Evolutionary conservation across 2,797 vertebrate genomes (phyloP).

Genomic region (Peromyscus nudipes): DNA sequence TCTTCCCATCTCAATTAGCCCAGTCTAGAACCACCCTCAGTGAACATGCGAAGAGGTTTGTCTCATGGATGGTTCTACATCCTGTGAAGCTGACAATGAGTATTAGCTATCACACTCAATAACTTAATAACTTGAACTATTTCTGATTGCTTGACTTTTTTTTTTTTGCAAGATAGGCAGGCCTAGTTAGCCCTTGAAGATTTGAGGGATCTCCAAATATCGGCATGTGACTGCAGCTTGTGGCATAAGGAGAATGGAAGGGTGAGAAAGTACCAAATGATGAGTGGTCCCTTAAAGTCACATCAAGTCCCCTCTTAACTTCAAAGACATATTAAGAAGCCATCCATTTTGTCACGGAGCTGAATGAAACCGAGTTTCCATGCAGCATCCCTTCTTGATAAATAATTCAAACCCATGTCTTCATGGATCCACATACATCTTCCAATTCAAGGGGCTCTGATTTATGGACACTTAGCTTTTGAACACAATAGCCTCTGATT

Average conservation of each 20-base stretch:
- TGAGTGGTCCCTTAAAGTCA: background rate
- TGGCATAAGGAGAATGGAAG: background rate
- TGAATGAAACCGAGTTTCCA: background rate
- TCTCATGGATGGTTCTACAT: background rate
- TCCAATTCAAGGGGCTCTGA: constrained; percentile 47
- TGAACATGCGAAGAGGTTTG: background rate
- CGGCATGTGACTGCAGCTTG: background rate
- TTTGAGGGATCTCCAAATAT: background rate
- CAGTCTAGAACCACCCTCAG: background rate
- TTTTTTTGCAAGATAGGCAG: background rate
- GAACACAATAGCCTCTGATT: constrained; percentile 74
- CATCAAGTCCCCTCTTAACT: background rate
- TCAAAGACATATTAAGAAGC: background rate
- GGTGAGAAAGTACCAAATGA: too few relatives aligned
- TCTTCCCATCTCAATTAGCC: background rate
- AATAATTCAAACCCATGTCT: constrained; percentile 65
- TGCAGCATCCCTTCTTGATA: constrained; percentile 21
- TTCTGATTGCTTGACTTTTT: background rate
- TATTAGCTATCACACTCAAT: background rate
- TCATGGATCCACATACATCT: constrained; percentile 39
- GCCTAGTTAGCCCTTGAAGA: background rate
- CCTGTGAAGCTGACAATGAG: background rate
- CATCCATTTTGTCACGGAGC: background rate
- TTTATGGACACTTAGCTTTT: constrained; percentile 60
- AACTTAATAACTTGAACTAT: background rate